Percentiles rank a stretch among this genome's conserved stretches.
phyloP scores from a whole-genome alignment of 2,113 vertebrate genomes.

The Pelvicachromis taeniatus region DNA sequence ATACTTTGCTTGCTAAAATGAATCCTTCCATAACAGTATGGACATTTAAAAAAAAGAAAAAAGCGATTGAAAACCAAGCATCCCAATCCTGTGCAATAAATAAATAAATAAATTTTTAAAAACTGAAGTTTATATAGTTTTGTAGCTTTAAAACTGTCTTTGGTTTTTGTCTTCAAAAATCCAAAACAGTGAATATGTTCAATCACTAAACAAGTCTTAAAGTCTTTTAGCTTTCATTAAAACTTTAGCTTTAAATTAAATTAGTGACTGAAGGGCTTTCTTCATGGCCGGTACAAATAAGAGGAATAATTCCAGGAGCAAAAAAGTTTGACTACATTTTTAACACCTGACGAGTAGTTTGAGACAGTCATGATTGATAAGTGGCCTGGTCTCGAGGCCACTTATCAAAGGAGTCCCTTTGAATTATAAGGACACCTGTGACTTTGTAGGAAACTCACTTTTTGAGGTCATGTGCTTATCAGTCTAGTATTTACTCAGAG shows the following conservation, averaged over 20 bases:
- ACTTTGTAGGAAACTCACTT: not conserved
- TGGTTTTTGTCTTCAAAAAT: not conserved
- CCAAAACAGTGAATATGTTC: not conserved
- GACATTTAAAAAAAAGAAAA: not conserved
- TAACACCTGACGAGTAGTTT: not conserved
- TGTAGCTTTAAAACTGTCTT: not conserved
- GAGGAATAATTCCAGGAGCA: not conserved
- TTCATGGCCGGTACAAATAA: not conserved
- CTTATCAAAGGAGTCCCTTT: no score
- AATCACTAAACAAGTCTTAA: not conserved
- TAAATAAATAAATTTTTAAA: not conserved
- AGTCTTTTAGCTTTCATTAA: not conserved
- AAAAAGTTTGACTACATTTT: not conserved
- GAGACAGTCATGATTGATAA: not conserved
- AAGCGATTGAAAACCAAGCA: not conserved
- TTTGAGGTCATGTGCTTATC: not conserved
- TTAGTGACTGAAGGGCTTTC: not conserved
- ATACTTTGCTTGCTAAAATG: not conserved
- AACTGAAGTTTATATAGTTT: not conserved
- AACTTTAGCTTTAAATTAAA: not conserved
- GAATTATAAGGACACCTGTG: fast-evolving
- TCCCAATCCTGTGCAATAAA: not conserved
- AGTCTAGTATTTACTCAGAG: not conserved
- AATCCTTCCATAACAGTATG: not conserved
- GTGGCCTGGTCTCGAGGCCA: not conserved